Conservation (phyloP, 2,113 vertebrate genomes). For the Pangasianodon gigas region DNA sequence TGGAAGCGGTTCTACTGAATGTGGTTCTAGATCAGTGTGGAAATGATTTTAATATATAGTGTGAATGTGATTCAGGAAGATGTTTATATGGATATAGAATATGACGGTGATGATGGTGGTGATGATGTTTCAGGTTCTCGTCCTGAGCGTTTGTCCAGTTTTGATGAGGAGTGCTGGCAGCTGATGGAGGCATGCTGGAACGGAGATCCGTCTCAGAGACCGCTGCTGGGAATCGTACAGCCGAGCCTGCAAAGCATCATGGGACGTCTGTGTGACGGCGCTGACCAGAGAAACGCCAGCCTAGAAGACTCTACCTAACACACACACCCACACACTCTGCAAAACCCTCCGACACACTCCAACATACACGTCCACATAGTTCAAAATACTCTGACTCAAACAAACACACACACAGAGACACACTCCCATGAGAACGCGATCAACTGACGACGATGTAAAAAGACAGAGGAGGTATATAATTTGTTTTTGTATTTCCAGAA, state of each 20-base stretch:
- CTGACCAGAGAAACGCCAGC: constrained; percentile 73
- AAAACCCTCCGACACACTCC: constrained; percentile 51
- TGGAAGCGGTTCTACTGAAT: too few relatives aligned
- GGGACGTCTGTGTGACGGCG: constrained; percentile 82
- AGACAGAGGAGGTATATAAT: neutral
- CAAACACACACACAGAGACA: constrained; percentile 53
- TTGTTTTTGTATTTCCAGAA: neutral
- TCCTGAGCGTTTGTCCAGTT: constrained; percentile 84
- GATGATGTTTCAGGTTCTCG: constrained; percentile 78
- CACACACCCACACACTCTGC: neutral
- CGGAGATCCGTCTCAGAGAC: constrained; percentile 88
- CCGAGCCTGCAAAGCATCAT: constrained; percentile 91
- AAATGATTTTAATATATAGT: too few relatives aligned
- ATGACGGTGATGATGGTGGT: neutral
- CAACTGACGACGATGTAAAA: neutral
- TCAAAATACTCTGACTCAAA: constrained; percentile 58
- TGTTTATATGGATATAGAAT: too few relatives aligned
- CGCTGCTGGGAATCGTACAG: constrained; percentile 92
- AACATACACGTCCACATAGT: neutral
- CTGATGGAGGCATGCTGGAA: constrained; percentile 98
- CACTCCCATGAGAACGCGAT: constrained; percentile 8
- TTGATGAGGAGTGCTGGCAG: constrained; percentile 98
- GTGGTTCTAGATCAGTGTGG: too few relatives aligned
- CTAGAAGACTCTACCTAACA: constrained; percentile 90
- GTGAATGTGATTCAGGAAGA: neutral